phyloP scores from a whole-genome alignment of 2,888 invertebrate genomes.

The Drosophila aldrichi region DNA sequence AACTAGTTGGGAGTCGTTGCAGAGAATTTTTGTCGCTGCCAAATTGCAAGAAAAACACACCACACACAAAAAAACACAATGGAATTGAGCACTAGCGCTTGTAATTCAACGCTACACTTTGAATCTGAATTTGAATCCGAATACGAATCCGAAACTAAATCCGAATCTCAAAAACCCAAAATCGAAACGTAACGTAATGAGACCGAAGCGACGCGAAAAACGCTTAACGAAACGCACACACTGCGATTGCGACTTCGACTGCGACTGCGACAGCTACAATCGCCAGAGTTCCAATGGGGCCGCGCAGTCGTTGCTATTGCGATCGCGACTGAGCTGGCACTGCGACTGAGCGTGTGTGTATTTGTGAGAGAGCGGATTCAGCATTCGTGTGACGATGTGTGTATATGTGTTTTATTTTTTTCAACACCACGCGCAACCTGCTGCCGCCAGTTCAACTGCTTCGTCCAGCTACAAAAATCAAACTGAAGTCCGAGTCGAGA shows the following conservation, averaged over 20 bases:
- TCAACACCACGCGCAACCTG: slow-evolving; percentile 62
- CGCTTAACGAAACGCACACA: slow-evolving; percentile 62
- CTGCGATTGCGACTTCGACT: slow-evolving; percentile 56
- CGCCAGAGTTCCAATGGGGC: slow-evolving; percentile 63
- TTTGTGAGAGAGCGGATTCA: slow-evolving; percentile 14
- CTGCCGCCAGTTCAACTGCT: slow-evolving; percentile 71
- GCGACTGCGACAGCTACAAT: slow-evolving; percentile 60
- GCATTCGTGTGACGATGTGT: slow-evolving; percentile 7
- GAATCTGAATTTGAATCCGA: slow-evolving; percentile 38
- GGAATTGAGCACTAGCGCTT: slow-evolving; percentile 55
- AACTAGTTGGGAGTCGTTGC: slow-evolving; percentile 70
- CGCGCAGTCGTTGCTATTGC: slow-evolving; percentile 49
- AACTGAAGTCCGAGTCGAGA: slow-evolving; percentile 75
- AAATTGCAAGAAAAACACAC: slow-evolving; percentile 36
- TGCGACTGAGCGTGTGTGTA: slow-evolving; percentile 34
- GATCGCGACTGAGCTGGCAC: slow-evolving; percentile 56
- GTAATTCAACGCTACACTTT: slow-evolving; percentile 68
- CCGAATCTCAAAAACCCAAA: slow-evolving; percentile 45
- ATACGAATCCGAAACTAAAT: slow-evolving; percentile 26
- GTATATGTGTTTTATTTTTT: slow-evolving; percentile 29
- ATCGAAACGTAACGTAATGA: slow-evolving; percentile 62
- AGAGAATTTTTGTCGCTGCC: slow-evolving; percentile 36
- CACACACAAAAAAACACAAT: slow-evolving; percentile 52
- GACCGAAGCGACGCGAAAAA: slow-evolving; percentile 32
- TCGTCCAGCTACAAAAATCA: slow-evolving; percentile 82